Evolutionary conservation across 1,140 invertebrate species (phyloP).

Genomic region (Heliothis virescens): DNA sequence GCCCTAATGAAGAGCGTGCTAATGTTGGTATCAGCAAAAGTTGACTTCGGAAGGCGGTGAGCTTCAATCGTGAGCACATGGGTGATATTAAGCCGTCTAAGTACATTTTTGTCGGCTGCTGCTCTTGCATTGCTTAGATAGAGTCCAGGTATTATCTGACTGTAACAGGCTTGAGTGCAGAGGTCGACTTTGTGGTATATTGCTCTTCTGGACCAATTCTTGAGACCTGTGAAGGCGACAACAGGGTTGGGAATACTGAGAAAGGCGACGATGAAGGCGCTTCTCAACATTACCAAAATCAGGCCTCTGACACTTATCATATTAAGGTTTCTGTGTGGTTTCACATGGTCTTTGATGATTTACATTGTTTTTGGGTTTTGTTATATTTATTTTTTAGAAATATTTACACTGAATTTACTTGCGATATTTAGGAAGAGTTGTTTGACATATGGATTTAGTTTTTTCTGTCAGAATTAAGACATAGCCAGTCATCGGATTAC

Average conservation of each 20-base stretch:
- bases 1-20: slow-evolving; percentile 80
- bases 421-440: slow-evolving; percentile 61
- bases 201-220: slow-evolving; percentile 71
- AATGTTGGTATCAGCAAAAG: slow-evolving; percentile 72
- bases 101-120: slow-evolving; percentile 71
- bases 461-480: slow-evolving; percentile 57
- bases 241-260: slow-evolving; percentile 74
- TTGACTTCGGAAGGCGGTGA: slow-evolving; percentile 72
- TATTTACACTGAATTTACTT: slow-evolving; percentile 59
- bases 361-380: slow-evolving; percentile 58
- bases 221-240: slow-evolving; percentile 69
- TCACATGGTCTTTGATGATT: slow-evolving; percentile 61
- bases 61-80: slow-evolving; percentile 81
- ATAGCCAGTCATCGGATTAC: background rate
- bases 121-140: slow-evolving; percentile 81
- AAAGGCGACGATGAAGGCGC: slow-evolving; percentile 73
- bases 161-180: slow-evolving; percentile 78
- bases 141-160: slow-evolving; percentile 77
- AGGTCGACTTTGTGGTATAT: slow-evolving; percentile 77
- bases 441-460: slow-evolving; percentile 57
- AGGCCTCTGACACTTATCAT: slow-evolving; percentile 69
- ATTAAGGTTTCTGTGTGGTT: slow-evolving; percentile 44
- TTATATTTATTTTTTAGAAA: slow-evolving; percentile 34
- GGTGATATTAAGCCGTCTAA: slow-evolving; percentile 78
- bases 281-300: slow-evolving; percentile 76